A percentile compares a stretch with the other conserved stretches of the same genome.
Evolutionary conservation across 2,113 vertebrate species (phyloP).

Genomic region (Aspiorhynchus laticeps): DNA sequence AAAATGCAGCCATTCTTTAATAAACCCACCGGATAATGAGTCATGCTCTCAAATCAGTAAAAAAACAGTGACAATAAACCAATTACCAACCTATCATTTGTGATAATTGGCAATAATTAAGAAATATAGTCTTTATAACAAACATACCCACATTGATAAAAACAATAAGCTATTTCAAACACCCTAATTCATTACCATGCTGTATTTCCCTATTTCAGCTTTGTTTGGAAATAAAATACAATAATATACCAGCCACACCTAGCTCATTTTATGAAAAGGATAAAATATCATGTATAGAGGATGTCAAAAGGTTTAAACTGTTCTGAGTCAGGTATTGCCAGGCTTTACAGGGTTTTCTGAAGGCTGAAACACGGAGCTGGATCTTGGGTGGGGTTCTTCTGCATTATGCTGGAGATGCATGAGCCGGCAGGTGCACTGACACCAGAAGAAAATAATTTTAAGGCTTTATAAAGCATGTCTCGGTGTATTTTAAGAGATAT

Average conservation of each 20-base stretch:
- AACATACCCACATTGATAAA: neutral
- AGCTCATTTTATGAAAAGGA: neutral
- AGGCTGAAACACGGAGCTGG: slow-evolving; percentile 56
- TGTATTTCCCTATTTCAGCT: neutral
- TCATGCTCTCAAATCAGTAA: slow-evolving; percentile 8
- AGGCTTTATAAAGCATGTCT: neutral
- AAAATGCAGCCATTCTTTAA: neutral
- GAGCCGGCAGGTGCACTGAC: slow-evolving; percentile 72
- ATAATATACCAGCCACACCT: neutral
- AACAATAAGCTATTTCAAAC: neutral
- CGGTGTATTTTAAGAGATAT: neutral
- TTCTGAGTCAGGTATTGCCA: slow-evolving; percentile 9
- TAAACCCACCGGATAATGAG: slow-evolving; percentile 17
- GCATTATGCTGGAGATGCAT: slow-evolving; percentile 78
- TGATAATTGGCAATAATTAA: slow-evolving; percentile 5
- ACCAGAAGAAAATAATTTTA: neutral
- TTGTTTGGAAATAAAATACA: neutral
- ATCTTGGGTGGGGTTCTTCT: slow-evolving; percentile 82
- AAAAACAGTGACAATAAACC: neutral
- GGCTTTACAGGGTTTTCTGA: slow-evolving; percentile 13
- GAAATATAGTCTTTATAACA: neutral
- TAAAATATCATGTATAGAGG: neutral
- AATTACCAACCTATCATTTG: neutral
- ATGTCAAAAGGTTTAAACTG: neutral
- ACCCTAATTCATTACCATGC: neutral